These are phyloP conservation scores for Apostichopus parvimensis DNA, from an alignment of 35 echinoderm and acorn worm genomes.

Conservation along the genomic window DNA sequence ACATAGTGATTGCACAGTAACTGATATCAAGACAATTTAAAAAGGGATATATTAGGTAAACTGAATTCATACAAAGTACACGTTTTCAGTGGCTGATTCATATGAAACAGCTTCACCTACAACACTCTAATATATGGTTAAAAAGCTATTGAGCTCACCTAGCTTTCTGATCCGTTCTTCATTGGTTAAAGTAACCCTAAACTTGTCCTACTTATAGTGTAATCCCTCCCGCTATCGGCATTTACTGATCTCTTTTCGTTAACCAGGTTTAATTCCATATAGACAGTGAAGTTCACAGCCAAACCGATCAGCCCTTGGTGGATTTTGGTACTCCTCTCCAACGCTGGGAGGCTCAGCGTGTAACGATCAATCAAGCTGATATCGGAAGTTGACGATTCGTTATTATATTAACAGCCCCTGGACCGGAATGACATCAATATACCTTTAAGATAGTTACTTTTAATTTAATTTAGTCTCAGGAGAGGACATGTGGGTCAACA, in stretches of 20 bases:
- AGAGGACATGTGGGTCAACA: constrained; percentile 41
- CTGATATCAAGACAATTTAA: no score
- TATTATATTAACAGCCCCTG: constrained; percentile 50
- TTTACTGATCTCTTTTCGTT: background rate
- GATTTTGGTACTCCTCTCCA: background rate
- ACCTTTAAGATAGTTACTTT: constrained; percentile 56
- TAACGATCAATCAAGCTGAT: constrained; percentile 36
- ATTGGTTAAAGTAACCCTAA: background rate
- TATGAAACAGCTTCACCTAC: no score
- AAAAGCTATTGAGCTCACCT: no score
- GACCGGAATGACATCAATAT: constrained; percentile 34
- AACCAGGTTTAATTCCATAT: background rate
- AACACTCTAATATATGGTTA: no score
- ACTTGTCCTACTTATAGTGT: background rate
- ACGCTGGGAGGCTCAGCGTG: background rate
- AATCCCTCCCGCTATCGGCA: background rate
- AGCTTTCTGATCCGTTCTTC: background rate
- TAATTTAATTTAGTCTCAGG: constrained; percentile 51
- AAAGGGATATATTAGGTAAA: no score
- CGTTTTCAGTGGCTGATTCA: no score
- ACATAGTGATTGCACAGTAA: no score
- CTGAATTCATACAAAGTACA: no score
- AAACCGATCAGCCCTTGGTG: background rate
- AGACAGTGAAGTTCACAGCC: constrained; percentile 12
- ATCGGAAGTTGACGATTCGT: constrained; percentile 49